A percentile compares a stretch with the other conserved stretches of the same genome.
phyloP scores from a whole-genome alignment of 2,797 vertebrate genomes.

The Cichlasoma orientale region DNA sequence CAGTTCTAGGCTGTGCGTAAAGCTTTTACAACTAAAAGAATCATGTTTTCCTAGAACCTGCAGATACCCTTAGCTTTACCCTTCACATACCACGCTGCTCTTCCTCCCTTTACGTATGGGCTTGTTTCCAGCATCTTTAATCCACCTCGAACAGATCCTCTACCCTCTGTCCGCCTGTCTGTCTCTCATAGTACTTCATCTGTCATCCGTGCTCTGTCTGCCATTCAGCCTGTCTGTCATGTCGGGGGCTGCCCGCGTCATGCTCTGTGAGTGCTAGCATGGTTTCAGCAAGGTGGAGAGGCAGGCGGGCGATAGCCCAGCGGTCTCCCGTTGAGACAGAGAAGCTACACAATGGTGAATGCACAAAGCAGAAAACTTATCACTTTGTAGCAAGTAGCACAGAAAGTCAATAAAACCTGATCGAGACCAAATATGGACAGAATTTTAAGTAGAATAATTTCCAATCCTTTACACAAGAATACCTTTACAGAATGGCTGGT shows the following conservation, averaged over 20 bases:
- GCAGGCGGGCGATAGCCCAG: conserved; percentile 9
- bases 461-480: not conserved
- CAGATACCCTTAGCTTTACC: not conserved
- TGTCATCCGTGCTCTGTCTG: conserved; percentile 46
- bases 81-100: not conserved
- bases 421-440: not conserved
- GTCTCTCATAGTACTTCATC: conserved; percentile 47
- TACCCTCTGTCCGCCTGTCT: conserved; percentile 42
- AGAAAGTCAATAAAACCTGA: not conserved
- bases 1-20: not conserved
- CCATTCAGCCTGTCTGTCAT: conserved; percentile 47
- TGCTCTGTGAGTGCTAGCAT: conserved; percentile 40
- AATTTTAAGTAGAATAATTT: not conserved
- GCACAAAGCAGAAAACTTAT: not conserved
- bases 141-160: conserved; percentile 23
- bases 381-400: not conserved
- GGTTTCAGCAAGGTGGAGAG: conserved; percentile 2
- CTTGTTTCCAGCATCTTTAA: conserved; percentile 35
- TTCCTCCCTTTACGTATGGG: not conserved
- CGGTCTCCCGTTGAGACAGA: not conserved
- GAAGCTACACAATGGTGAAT: conserved; percentile 5
- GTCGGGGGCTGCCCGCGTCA: conserved; percentile 44
- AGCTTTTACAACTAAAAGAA: conserved; percentile 7
- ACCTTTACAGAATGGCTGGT: not conserved
- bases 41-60: conserved; percentile 9